Evolutionary conservation across 2,888 invertebrate genomes (phyloP).

Genomic region (Oscheius myriophilus): DNA sequence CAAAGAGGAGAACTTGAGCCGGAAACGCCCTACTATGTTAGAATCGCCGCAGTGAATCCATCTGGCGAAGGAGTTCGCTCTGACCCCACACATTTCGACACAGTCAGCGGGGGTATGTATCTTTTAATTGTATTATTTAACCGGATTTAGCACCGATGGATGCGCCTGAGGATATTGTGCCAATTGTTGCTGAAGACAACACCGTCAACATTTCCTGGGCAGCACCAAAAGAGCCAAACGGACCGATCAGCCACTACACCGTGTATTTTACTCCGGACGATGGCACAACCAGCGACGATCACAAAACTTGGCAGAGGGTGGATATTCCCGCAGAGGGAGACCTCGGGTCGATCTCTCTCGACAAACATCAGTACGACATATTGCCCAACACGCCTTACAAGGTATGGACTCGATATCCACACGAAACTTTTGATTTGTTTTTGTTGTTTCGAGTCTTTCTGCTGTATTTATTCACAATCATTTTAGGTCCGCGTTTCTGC

Average conservation of each 20-base stretch:
- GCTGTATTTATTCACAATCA: no score
- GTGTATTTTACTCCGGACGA: constrained; percentile 65
- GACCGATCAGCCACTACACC: constrained; percentile 62
- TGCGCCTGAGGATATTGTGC: constrained; percentile 62
- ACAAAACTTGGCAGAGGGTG: constrained; percentile 64
- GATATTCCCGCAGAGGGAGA: constrained; percentile 46
- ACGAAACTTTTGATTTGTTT: no score
- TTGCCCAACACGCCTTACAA: constrained; percentile 60
- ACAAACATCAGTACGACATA: constrained; percentile 59
- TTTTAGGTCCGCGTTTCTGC: constrained; percentile 58
- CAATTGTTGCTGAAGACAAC: constrained; percentile 64
- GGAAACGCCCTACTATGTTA: constrained; percentile 68
- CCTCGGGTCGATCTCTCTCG: constrained; percentile 53
- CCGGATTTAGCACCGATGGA: constrained; percentile 66
- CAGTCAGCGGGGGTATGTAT: constrained; percentile 58
- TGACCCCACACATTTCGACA: constrained; percentile 62
- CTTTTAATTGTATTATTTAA: no score
- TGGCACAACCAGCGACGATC: constrained; percentile 56
- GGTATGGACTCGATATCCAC: constrained; percentile 21
- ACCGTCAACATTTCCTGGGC: constrained; percentile 65
- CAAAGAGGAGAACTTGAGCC: constrained; percentile 67
- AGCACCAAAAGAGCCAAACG: constrained; percentile 63
- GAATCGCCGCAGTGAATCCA: constrained; percentile 63
- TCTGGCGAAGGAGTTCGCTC: constrained; percentile 65
- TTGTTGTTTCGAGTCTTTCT: neutral